Percentiles rank a stretch among this genome's conserved stretches.
Evolutionary conservation across 2,797 vertebrate species (phyloP).

Genomic region (Microctenopoma lineatum): DNA sequence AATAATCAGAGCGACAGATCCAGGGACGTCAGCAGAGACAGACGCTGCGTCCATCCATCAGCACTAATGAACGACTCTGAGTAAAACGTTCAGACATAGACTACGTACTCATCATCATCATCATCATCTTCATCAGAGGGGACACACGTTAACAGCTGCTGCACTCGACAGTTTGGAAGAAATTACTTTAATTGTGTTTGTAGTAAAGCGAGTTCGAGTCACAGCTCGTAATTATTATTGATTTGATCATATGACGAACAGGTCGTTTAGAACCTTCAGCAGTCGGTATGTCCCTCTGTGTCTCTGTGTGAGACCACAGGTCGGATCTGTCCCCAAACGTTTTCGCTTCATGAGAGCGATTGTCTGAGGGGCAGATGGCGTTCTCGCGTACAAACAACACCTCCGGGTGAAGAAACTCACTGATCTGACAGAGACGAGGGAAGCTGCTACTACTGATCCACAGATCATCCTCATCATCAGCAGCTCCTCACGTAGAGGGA

Average conservation of each 20-base stretch:
- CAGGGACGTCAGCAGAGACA: constrained; percentile 72
- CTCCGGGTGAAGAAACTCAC: neutral
- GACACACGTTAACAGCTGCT: neutral
- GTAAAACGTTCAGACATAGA: no score
- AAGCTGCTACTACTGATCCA: neutral
- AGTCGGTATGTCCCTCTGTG: no score
- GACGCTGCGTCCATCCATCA: constrained; percentile 90
- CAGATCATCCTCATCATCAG: no score
- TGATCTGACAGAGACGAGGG: neutral
- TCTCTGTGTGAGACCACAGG: neutral
- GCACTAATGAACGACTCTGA: constrained; percentile 87
- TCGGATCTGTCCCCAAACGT: no score
- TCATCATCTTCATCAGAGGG: neutral
- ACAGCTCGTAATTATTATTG: no score
- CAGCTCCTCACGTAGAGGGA: neutral
- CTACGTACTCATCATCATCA: neutral
- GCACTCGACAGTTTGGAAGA: neutral
- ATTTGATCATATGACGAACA: no score
- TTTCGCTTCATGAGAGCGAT: neutral
- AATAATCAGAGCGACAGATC: constrained; percentile 77
- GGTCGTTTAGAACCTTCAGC: no score
- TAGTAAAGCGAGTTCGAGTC: no score
- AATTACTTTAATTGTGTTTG: neutral
- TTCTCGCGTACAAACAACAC: constrained; percentile 28
- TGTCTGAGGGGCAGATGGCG: constrained; percentile 12